A percentile compares a stretch with the other conserved stretches of the same genome.
Evolutionary conservation across 2,113 vertebrate genomes (phyloP).

Genomic region (Podiceps cristatus): DNA sequence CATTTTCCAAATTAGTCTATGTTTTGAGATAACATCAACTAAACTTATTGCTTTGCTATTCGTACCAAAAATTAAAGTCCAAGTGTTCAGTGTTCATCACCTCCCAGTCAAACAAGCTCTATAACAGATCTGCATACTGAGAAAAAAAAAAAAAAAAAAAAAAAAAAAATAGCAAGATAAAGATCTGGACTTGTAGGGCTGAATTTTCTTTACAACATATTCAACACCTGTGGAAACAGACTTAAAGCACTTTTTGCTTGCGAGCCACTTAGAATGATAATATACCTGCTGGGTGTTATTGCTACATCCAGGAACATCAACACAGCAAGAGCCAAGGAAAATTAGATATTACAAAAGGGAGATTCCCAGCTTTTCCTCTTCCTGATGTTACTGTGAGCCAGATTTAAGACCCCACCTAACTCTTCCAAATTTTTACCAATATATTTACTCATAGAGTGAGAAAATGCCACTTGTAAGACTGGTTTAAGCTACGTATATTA

Average conservation of each 20-base stretch:
- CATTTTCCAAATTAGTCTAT: background rate
- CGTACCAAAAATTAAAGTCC: background rate
- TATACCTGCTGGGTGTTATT: no score
- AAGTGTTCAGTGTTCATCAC: background rate
- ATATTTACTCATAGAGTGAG: background rate
- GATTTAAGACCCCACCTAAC: background rate
- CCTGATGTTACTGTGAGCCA: background rate
- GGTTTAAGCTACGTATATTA: background rate
- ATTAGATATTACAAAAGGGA: background rate
- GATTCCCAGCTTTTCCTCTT: background rate
- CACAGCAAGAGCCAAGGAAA: background rate
- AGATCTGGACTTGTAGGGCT: background rate
- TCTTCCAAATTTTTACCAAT: background rate
- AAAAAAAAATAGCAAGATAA: background rate
- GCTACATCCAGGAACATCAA: background rate
- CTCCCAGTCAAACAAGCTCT: background rate
- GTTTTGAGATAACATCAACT: background rate
- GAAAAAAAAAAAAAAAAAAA: no score
- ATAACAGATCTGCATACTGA: background rate
- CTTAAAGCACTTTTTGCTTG: background rate
- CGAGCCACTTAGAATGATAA: background rate
- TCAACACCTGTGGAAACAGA: rapidly evolving
- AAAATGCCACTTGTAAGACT: background rate
- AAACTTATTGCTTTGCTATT: background rate
- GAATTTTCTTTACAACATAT: background rate